Base-by-base conservation (phyloP, 2,797 vertebrate genomes). In the Podargus strigoides region DNA sequence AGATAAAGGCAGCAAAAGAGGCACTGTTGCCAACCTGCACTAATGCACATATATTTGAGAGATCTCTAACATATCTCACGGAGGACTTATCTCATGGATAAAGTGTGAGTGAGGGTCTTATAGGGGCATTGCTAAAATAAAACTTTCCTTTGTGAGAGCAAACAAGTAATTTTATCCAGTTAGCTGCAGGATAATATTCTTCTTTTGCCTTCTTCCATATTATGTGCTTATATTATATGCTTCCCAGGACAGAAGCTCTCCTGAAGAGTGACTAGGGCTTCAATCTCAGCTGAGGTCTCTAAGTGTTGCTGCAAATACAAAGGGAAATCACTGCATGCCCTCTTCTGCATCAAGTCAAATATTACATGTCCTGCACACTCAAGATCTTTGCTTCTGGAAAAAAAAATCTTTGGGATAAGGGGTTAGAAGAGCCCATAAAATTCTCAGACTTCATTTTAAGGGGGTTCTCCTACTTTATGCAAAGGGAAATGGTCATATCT, bases 331-430 rank as follows among this genome's bases (percentile, higher is more conserved):
- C 5, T 34, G 20, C 37, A 19, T 16, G 15, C 5, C 21, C 10
- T 53, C n/a, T 76, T 91, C 73, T 79, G 22, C 63, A 84, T 60
- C 27, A 90, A 52, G 17, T 2, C 27, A 30, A 93, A 55, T 53
- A 44, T 26, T 67, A 14, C 13, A 63, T 78, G 26, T 30, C 28
- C 63, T 72, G n/a, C 10, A 80, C 26, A 46, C 10, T 76, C 3
- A 18, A 68, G 22, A 42, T 60, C 66, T 91, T 84, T 32, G 6
- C 3, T 82, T 85, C 59, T 62, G 14, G 10, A 6, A 41, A 59
- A 62, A 58, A 66, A 52, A 53, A 28, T 36, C 3, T 34, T 56
- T 56, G 24, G 4, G 4, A 4, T 0, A 2, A 73, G 15, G 9
- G 9, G 16, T 70, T 75, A 80, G 34, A 67, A 32, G 60, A 44